phyloP scores from a whole-genome alignment of 92 coral and sea anemone species.

The Virgularia gustaviana region DNA sequence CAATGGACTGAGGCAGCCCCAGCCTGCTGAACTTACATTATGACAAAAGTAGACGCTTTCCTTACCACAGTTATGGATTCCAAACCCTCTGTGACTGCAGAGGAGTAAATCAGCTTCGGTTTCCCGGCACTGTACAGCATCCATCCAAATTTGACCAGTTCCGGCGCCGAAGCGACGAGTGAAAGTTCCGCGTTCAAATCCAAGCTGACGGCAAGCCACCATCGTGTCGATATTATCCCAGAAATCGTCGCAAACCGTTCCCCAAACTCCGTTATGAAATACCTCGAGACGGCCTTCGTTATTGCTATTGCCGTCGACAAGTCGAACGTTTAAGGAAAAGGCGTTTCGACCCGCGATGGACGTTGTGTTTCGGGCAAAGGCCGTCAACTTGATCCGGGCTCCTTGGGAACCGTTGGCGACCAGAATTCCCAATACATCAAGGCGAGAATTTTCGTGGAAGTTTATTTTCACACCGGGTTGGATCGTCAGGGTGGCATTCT shows the following conservation, averaged over 20 bases:
- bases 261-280: conserved; percentile 61
- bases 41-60: neutral
- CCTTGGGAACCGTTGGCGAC: conserved; percentile 48
- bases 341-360: neutral
- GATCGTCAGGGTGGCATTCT: conserved; percentile 47
- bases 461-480: conserved; percentile 57
- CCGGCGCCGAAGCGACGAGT: conserved; percentile 49
- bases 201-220: conserved; percentile 74
- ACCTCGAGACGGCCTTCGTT: conserved; percentile 65
- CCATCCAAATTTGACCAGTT: conserved; percentile 55
- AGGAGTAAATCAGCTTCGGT: conserved; percentile 45
- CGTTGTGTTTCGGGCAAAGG: neutral
- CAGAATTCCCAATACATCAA: conserved; percentile 59
- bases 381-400: neutral
- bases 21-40: too few species aligned
- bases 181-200: conserved; percentile 57
- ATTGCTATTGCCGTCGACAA: conserved; percentile 53
- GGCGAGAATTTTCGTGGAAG: conserved; percentile 45
- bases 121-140: conserved; percentile 58
- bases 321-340: conserved; percentile 23
- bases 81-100: conserved; percentile 58
- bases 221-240: conserved; percentile 34
- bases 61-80: conserved; percentile 58
- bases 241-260: conserved; percentile 57
- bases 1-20: too few species aligned